These are phyloP conservation scores for Lepus timidus DNA, from an alignment of 2,113 vertebrate genomes.

Conservation along the genomic window DNA sequence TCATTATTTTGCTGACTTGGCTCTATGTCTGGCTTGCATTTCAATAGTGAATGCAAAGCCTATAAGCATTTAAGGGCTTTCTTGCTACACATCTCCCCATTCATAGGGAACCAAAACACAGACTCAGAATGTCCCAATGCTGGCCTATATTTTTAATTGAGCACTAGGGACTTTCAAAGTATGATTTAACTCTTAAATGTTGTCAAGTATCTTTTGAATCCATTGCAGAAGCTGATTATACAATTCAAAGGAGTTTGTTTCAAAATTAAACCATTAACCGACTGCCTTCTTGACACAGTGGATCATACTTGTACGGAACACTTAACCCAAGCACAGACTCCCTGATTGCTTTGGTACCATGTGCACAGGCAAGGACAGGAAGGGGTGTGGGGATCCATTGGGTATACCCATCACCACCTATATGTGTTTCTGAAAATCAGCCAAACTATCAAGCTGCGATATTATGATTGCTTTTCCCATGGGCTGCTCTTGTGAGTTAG, in stretches of 20 bases:
- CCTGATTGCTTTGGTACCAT: background rate
- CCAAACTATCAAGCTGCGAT: background rate
- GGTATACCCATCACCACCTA: background rate
- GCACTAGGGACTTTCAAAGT: slow-evolving; percentile 54
- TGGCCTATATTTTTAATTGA: slow-evolving; percentile 60
- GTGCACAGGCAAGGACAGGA: background rate
- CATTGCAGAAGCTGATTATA: slow-evolving; percentile 18
- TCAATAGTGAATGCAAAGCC: slow-evolving; percentile 82
- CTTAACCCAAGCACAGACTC: background rate
- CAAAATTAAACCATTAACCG: slow-evolving; percentile 30
- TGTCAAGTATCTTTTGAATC: slow-evolving; percentile 24
- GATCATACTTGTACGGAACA: slow-evolving; percentile 16
- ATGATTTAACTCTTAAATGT: slow-evolving; percentile 50
- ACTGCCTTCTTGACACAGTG: slow-evolving; percentile 47
- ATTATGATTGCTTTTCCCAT: background rate
- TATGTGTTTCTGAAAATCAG: slow-evolving; percentile 14
- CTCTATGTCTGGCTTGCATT: slow-evolving; percentile 83
- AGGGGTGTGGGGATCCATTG: fast-evolving
- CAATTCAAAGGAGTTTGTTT: slow-evolving; percentile 54
- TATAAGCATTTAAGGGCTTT: slow-evolving; percentile 77
- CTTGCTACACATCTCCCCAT: slow-evolving; percentile 71
- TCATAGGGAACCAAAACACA: slow-evolving; percentile 61
- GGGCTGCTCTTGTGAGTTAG: background rate
- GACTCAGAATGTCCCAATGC: slow-evolving; percentile 57
- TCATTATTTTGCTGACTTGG: slow-evolving; percentile 82